Conservation (phyloP, 2,888 invertebrate genomes). For the Drosophila sordidula region DNA sequence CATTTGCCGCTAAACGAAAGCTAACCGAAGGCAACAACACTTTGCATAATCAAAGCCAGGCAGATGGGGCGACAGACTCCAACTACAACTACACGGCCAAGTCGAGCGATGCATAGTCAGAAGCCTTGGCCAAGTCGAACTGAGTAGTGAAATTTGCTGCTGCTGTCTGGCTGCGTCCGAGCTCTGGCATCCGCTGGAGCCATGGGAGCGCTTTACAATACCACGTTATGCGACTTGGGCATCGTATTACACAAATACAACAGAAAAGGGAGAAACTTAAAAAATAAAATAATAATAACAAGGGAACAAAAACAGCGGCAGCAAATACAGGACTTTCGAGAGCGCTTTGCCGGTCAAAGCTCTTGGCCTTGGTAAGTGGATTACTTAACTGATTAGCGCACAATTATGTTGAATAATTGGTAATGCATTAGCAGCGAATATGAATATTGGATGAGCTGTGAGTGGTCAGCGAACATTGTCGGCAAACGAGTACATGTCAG, state of each 20-base stretch:
- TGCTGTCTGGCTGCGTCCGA: slow-evolving; percentile 8
- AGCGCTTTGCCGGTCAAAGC: neutral
- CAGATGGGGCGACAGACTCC: slow-evolving; percentile 18
- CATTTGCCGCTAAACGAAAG: slow-evolving; percentile 13
- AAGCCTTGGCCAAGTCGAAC: slow-evolving; percentile 11
- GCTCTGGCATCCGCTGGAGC: slow-evolving; percentile 13
- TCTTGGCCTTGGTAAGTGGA: slow-evolving; percentile 36
- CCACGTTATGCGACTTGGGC: slow-evolving; percentile 21
- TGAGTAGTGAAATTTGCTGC: slow-evolving; percentile 4
- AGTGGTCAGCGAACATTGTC: neutral
- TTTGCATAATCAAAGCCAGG: slow-evolving; percentile 51
- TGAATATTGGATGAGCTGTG: slow-evolving; percentile 33
- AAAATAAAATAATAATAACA: neutral
- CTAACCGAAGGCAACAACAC: slow-evolving; percentile 28
- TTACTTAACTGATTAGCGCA: slow-evolving; percentile 57
- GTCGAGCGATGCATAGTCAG: neutral
- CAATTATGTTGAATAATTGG: slow-evolving; percentile 53
- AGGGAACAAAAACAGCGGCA: neutral
- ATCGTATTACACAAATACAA: slow-evolving; percentile 21
- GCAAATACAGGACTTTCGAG: neutral
- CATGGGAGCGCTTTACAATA: slow-evolving; percentile 41
- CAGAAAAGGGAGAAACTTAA: neutral
- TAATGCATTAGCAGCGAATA: slow-evolving; percentile 31
- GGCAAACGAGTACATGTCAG: neutral
- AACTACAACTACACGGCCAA: slow-evolving; percentile 1